phyloP scores from a whole-genome alignment of 1,140 invertebrate species.

The Apis laboriosa region DNA sequence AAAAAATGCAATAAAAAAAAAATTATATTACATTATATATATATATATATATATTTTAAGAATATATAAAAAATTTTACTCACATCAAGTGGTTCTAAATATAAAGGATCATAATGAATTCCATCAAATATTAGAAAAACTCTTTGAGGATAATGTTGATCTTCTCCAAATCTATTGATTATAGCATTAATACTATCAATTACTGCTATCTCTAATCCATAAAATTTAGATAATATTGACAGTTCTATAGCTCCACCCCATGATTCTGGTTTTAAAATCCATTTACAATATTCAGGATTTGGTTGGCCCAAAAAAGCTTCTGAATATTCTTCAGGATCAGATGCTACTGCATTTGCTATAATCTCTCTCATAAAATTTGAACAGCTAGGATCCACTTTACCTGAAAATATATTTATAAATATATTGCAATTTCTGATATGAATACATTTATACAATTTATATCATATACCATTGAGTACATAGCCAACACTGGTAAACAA shows the following conservation, averaged over 20 bases:
- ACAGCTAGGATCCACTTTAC: slow-evolving; percentile 88
- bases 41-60: neutral
- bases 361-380: slow-evolving; percentile 90
- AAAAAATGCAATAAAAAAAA: slow-evolving; percentile 9
- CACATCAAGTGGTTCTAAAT: slow-evolving; percentile 88
- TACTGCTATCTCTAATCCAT: slow-evolving; percentile 95
- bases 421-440: neutral
- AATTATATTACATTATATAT: neutral
- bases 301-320: slow-evolving; percentile 94
- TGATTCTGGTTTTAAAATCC: slow-evolving; percentile 91
- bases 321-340: slow-evolving; percentile 89
- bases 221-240: slow-evolving; percentile 93
- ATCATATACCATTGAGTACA: slow-evolving; percentile 80
- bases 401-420: slow-evolving; percentile 72
- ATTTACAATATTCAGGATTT: slow-evolving; percentile 92
- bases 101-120: slow-evolving; percentile 97
- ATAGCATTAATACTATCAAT: slow-evolving; percentile 94
- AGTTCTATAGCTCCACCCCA: slow-evolving; percentile 99
- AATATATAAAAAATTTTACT: slow-evolving; percentile 44
- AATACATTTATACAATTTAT: neutral
- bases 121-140: slow-evolving; percentile 97
- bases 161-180: slow-evolving; percentile 96
- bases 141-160: slow-evolving; percentile 90
- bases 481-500: slow-evolving; percentile 94
- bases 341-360: slow-evolving; percentile 91